A percentile compares a stretch with the other conserved stretches of the same genome.
Evolutionary conservation across 1,140 invertebrate species (phyloP).

Genomic region (Octopus bimaculoides): DNA sequence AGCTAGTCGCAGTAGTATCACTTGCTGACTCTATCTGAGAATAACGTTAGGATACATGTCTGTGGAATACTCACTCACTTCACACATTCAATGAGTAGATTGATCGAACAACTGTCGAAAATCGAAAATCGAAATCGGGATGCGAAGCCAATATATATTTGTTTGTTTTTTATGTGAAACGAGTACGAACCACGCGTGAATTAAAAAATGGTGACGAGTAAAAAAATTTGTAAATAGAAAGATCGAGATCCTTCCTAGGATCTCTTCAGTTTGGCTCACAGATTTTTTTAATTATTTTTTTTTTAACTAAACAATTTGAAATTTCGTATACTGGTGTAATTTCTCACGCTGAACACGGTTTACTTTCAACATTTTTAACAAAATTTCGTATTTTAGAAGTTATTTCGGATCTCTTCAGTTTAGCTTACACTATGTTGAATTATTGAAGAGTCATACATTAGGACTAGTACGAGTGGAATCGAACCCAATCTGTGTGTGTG

Average conservation of each 20-base stretch:
- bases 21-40: background rate
- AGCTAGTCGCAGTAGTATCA: background rate
- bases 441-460: background rate
- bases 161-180: too few relatives aligned
- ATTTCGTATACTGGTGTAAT: background rate
- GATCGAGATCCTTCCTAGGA: too few relatives aligned
- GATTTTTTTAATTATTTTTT: too few relatives aligned
- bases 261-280: too few relatives aligned
- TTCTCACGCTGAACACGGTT: background rate
- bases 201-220: too few relatives aligned
- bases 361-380: background rate
- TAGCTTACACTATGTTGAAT: background rate
- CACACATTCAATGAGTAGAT: background rate
- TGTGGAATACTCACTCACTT: background rate
- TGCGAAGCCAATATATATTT: background rate
- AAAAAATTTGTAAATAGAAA: too few relatives aligned
- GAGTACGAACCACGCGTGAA: too few relatives aligned
- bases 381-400: background rate
- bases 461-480: background rate
- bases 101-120: background rate
- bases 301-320: too few relatives aligned
- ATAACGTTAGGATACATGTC: background rate
- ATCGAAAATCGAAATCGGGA: background rate
- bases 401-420: background rate
- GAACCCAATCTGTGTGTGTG: constrained; percentile 3